A percentile compares a stretch with the other conserved stretches of the same genome.
Conservation (phyloP, 1,140 invertebrate species). For the Calephelis nemesis region DNA sequence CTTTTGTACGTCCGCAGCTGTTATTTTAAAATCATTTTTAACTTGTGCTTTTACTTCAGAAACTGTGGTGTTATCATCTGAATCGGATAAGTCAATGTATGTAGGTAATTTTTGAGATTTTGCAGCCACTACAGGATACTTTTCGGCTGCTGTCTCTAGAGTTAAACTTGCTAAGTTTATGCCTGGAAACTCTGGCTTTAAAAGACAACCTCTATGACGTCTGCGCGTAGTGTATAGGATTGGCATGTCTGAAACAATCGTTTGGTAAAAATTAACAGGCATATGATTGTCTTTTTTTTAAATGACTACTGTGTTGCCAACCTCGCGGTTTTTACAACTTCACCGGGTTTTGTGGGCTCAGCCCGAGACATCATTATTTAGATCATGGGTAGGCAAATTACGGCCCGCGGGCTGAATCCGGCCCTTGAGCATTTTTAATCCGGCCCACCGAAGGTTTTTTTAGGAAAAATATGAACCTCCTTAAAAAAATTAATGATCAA, state of each 20-base stretch:
- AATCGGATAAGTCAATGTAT: neutral
- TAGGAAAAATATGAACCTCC: too few relatives aligned
- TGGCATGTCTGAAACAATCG: slow-evolving; percentile 40
- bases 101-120: neutral
- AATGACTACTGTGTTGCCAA: too few relatives aligned
- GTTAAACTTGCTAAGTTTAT: slow-evolving; percentile 35
- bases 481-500: too few relatives aligned
- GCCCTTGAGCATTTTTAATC: too few relatives aligned
- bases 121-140: slow-evolving; percentile 36
- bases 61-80: neutral
- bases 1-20: slow-evolving; percentile 46
- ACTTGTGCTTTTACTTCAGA: slow-evolving; percentile 17
- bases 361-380: too few relatives aligned
- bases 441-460: too few relatives aligned
- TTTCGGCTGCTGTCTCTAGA: slow-evolving; percentile 25
- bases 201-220: slow-evolving; percentile 41
- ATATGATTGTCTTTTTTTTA: too few relatives aligned
- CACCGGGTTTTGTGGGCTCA: too few relatives aligned
- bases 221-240: slow-evolving; percentile 39
- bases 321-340: too few relatives aligned
- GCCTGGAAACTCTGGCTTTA: slow-evolving; percentile 43
- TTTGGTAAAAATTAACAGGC: too few relatives aligned
- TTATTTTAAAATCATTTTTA: slow-evolving; percentile 35
- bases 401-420: too few relatives aligned
- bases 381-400: too few relatives aligned